Evolutionary conservation across 2,888 invertebrate genomes (phyloP).

Genomic region (Allolobophora icterica): DNA sequence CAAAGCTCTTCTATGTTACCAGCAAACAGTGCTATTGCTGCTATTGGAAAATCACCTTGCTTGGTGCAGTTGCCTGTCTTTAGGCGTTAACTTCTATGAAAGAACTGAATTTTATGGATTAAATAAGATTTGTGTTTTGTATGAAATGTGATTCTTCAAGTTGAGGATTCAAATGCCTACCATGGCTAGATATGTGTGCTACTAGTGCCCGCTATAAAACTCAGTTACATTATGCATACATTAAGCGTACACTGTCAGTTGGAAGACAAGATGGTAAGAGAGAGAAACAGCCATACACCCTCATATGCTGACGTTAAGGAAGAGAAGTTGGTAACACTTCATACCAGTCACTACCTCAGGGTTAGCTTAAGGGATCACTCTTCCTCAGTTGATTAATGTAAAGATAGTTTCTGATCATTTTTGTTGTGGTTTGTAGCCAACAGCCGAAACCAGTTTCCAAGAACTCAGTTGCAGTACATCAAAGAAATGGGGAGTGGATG

Average conservation of each 20-base stretch:
- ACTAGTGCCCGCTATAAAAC: neutral
- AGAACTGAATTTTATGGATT: neutral
- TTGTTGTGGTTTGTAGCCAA: conserved; percentile 41
- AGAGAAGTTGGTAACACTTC: neutral
- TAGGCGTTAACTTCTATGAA: neutral
- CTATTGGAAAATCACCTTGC: neutral
- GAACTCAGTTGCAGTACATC: conserved; percentile 80
- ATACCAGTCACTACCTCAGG: neutral
- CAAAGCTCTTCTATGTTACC: neutral
- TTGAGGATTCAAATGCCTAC: neutral
- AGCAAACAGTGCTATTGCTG: too few relatives aligned
- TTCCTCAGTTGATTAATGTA: neutral
- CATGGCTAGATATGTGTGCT: neutral
- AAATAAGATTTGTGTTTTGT: neutral
- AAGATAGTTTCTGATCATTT: neutral
- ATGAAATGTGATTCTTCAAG: neutral
- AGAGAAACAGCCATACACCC: neutral
- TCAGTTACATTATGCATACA: neutral
- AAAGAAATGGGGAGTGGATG: conserved; percentile 83
- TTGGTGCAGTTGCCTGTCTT: neutral
- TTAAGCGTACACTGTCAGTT: neutral
- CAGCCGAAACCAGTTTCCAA: conserved; percentile 71
- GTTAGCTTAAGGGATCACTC: neutral
- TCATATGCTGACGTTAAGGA: neutral
- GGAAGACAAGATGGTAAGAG: neutral